phyloP scores from a whole-genome alignment of 2,113 vertebrate genomes.

The Emydura subglobosa region DNA sequence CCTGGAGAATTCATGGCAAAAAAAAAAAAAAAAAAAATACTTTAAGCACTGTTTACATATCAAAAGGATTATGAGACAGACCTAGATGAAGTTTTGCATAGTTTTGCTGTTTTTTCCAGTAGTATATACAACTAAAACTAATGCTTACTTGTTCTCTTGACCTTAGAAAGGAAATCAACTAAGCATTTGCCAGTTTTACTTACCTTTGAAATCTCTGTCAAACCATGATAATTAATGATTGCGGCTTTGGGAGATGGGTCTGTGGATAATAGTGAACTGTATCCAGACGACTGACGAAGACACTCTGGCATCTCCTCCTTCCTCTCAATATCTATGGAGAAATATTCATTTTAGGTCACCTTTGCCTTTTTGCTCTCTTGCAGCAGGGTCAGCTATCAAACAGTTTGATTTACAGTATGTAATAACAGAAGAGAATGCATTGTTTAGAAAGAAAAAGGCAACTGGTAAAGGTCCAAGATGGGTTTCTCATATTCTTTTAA shows the following conservation, averaged over 20 bases:
- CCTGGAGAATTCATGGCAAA: conserved; percentile 25
- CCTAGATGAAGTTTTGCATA: conserved; percentile 19
- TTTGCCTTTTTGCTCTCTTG: conserved; percentile 68
- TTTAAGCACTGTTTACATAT: conserved; percentile 48
- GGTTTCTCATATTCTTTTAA: neutral
- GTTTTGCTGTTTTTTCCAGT: conserved; percentile 47
- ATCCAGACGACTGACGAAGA: conserved; percentile 65
- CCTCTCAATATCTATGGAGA: conserved; percentile 71
- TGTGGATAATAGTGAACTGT: conserved; percentile 63
- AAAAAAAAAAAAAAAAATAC: conserved; percentile 5
- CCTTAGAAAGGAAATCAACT: conserved; percentile 61
- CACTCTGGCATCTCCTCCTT: conserved; percentile 63
- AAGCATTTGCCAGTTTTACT: conserved; percentile 59
- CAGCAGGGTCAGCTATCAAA: conserved; percentile 62
- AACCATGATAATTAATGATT: conserved; percentile 64
- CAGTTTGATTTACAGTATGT: conserved; percentile 57
- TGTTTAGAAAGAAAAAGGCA: conserved; percentile 58
- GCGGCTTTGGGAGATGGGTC: conserved; percentile 62
- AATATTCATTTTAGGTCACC: conserved; percentile 55
- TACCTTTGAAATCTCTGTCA: conserved; percentile 83
- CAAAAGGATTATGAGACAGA: conserved; percentile 44
- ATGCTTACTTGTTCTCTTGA: conserved; percentile 60
- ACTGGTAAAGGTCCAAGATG: neutral
- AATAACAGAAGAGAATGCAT: conserved; percentile 52
- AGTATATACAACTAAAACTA: conserved; percentile 51